phyloP scores from a whole-genome alignment of 2,113 vertebrate genomes.

The Narcine bancroftii region DNA sequence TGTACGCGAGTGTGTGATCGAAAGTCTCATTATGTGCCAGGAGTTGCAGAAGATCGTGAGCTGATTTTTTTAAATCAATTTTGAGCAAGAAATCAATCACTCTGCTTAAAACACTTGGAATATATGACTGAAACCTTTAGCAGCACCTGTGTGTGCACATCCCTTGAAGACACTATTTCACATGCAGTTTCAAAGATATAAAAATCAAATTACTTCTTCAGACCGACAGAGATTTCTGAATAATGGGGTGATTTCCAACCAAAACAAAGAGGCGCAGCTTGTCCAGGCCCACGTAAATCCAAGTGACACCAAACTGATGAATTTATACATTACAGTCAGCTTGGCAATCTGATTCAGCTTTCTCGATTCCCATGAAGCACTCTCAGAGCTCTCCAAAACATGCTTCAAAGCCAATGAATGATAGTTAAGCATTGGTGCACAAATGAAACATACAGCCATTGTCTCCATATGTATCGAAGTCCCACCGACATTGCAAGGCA shows the following conservation, averaged over 20 bases:
- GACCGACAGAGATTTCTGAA: background rate
- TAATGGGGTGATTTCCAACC: background rate
- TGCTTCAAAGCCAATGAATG: background rate
- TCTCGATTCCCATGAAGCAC: background rate
- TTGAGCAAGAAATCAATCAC: too few relatives aligned
- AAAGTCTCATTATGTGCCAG: too few relatives aligned
- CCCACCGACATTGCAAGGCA: background rate
- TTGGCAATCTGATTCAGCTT: background rate
- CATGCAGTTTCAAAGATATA: background rate
- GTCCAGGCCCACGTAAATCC: background rate
- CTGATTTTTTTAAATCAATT: too few relatives aligned
- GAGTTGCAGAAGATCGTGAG: too few relatives aligned
- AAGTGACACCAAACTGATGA: background rate
- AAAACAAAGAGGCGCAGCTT: background rate
- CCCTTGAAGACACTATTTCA: background rate
- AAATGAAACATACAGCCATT: background rate
- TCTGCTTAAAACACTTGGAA: too few relatives aligned
- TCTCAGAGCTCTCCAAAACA: background rate
- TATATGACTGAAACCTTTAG: background rate
- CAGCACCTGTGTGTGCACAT: background rate
- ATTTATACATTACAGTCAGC: background rate
- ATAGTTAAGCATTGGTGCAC: background rate
- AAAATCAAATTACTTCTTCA: background rate
- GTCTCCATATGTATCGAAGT: background rate
- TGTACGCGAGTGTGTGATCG: too few relatives aligned